phyloP scores from a whole-genome alignment of 2,797 vertebrate genomes.

The Myiotriccus ornatus region DNA sequence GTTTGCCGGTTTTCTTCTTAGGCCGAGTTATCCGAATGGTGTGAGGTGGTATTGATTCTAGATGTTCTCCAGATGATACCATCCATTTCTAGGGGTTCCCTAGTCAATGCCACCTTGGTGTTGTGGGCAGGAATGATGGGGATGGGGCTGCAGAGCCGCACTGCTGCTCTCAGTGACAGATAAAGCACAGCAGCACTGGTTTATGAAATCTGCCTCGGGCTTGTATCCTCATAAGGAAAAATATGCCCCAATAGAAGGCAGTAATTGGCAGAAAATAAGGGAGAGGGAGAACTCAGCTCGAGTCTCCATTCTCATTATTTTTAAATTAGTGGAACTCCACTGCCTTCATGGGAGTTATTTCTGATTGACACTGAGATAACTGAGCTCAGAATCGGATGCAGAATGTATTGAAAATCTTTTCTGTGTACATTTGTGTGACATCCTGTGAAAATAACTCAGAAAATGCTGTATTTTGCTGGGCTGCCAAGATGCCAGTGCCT shows the following conservation, averaged over 20 bases:
- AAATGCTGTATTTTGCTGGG: background rate
- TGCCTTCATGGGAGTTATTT: background rate
- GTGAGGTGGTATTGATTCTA: background rate
- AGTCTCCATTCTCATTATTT: background rate
- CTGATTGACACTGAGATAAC: background rate
- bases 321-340: background rate
- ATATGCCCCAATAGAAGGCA: background rate
- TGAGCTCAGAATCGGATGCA: background rate
- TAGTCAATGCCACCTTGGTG: background rate
- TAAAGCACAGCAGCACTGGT: background rate
- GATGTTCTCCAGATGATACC: too few species aligned
- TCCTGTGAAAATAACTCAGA: fast-evolving
- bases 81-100: fast-evolving
- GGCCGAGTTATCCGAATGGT: background rate
- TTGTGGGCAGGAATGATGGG: too few species aligned
- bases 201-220: background rate
- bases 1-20: background rate
- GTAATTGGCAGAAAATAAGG: conserved; percentile 6
- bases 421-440: background rate
- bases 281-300: background rate
- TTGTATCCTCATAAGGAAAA: conserved; percentile 33
- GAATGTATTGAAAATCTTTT: background rate
- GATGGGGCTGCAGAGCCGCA: fast-evolving
- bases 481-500: conserved; percentile 5
- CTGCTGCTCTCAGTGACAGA: fast-evolving